Conservation (phyloP, 2,888 invertebrate species). For the Zygogramma bicolorata region DNA sequence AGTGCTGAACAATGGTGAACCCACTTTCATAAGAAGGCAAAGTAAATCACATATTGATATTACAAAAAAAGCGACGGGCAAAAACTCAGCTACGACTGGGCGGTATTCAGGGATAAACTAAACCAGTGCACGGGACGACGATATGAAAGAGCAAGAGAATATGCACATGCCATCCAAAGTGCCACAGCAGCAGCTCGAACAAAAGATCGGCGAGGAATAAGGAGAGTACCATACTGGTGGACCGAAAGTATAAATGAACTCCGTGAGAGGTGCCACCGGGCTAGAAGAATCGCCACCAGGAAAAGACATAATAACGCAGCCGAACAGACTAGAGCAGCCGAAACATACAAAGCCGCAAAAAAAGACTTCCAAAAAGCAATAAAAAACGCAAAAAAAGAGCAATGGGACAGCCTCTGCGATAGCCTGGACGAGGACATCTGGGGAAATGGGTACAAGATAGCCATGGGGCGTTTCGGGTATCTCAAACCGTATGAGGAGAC, state of each 20-base stretch:
- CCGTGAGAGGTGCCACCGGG: background rate
- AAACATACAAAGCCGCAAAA: too few relatives aligned
- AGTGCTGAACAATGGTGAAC: too few relatives aligned
- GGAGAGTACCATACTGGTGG: constrained; percentile 1
- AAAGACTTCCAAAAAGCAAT: too few relatives aligned
- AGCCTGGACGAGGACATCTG: too few relatives aligned
- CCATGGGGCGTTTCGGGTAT: background rate
- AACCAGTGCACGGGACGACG: background rate
- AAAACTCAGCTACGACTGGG: background rate
- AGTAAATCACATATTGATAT: background rate
- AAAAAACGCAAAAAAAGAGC: too few relatives aligned
- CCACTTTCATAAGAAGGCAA: background rate
- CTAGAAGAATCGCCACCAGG: background rate
- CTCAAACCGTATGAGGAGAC: too few relatives aligned
- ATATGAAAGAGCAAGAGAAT: background rate
- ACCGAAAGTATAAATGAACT: background rate
- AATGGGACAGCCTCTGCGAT: too few relatives aligned
- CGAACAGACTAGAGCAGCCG: background rate
- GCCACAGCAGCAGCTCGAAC: background rate
- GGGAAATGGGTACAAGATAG: too few relatives aligned
- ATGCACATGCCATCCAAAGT: background rate
- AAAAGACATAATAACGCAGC: background rate
- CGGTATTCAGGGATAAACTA: background rate
- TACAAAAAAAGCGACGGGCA: background rate
- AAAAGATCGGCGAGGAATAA: background rate